Conservation (phyloP, 2,113 vertebrate genomes). For the Leucoraja erinaceus region DNA sequence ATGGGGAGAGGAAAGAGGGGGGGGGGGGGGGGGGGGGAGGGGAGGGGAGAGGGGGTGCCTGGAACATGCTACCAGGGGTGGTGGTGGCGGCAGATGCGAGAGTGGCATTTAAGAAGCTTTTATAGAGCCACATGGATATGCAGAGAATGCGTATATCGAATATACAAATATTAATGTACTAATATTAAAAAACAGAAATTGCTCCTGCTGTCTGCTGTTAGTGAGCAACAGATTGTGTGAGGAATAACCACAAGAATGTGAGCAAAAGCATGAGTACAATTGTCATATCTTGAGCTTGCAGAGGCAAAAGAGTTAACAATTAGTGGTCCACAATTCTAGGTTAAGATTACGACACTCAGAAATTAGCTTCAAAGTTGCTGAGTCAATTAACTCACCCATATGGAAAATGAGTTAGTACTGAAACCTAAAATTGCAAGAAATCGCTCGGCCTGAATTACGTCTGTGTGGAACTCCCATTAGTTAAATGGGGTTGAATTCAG, state of each 20-base stretch:
- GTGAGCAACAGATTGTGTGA: not conserved
- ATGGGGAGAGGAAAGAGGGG: no score
- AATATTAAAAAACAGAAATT: not conserved
- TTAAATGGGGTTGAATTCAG: not conserved
- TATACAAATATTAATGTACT: no score
- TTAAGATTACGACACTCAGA: not conserved
- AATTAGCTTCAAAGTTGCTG: not conserved
- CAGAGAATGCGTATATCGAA: no score
- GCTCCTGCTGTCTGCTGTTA: not conserved
- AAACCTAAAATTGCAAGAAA: slow-evolving; percentile 3
- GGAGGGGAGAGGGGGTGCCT: no score
- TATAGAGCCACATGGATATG: no score
- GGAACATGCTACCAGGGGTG: no score
- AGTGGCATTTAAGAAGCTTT: no score
- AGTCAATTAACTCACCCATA: not conserved
- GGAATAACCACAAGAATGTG: not conserved
- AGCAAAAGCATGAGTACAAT: not conserved
- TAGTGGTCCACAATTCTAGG: slow-evolving; percentile 8
- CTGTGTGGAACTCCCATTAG: not conserved
- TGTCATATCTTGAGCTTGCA: not conserved
- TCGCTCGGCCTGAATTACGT: not conserved
- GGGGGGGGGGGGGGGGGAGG: no score
- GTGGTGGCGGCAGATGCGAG: no score
- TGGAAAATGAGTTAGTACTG: not conserved
- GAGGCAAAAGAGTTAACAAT: not conserved